phyloP scores from a whole-genome alignment of 2,113 vertebrate species.

The Callaeas wilsoni region DNA sequence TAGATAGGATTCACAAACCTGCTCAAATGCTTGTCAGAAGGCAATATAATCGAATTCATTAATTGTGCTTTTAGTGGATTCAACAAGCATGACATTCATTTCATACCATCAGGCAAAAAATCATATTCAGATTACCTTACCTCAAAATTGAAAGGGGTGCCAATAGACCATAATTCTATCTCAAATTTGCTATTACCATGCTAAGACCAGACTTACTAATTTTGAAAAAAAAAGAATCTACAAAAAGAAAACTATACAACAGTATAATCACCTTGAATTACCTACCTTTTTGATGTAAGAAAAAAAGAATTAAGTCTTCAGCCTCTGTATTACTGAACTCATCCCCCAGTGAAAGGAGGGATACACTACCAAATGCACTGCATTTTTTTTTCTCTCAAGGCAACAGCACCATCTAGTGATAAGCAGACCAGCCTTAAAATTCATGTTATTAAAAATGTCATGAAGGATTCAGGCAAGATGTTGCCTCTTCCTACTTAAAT shows the following conservation, averaged over 20 bases:
- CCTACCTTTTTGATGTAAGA: not conserved
- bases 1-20: not conserved
- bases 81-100: not conserved
- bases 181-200: not conserved
- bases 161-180: not conserved
- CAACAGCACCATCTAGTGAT: constrained; percentile 65
- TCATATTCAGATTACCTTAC: not conserved
- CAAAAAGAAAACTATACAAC: not conserved
- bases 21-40: not conserved
- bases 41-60: not conserved
- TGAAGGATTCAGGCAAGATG: not conserved
- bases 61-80: not conserved
- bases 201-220: not conserved
- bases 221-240: not conserved
- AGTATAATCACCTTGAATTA: not conserved
- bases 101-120: not conserved
- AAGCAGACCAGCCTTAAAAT: not conserved
- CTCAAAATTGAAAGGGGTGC: not conserved
- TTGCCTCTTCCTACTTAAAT: not conserved
- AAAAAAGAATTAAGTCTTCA: not conserved
- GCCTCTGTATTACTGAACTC: not conserved
- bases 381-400: not conserved
- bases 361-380: not conserved
- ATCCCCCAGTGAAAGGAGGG: not conserved
- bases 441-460: not conserved